Conservation (phyloP, 2,888 invertebrate species). For the Schrankia costaestrigalis region DNA sequence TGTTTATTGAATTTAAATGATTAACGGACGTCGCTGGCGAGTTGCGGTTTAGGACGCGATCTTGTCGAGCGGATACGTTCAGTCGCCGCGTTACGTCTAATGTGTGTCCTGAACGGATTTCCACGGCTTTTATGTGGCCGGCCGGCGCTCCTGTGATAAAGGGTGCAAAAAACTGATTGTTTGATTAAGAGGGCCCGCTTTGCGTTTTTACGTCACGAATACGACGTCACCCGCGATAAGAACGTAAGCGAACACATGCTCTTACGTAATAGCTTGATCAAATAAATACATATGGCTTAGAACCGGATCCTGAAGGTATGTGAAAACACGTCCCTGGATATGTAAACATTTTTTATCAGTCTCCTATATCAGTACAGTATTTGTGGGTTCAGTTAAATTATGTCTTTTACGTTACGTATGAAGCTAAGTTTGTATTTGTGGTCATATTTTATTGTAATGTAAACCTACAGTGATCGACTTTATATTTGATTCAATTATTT, state of each 20-base stretch:
- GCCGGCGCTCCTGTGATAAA: slow-evolving; percentile 72
- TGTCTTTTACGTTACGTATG: no score
- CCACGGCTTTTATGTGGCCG: slow-evolving; percentile 73
- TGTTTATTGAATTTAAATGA: slow-evolving; percentile 26
- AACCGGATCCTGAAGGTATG: slow-evolving; percentile 68
- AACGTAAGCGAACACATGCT: slow-evolving; percentile 65
- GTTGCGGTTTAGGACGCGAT: slow-evolving; percentile 50
- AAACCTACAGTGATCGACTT: no score
- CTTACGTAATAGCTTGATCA: slow-evolving; percentile 67
- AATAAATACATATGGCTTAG: slow-evolving; percentile 73
- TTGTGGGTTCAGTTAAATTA: no score
- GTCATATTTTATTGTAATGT: no score
- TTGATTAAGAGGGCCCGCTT: slow-evolving; percentile 64
- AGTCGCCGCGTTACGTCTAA: slow-evolving; percentile 70
- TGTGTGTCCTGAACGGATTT: slow-evolving; percentile 77
- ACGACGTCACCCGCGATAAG: slow-evolving; percentile 60
- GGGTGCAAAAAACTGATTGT: slow-evolving; percentile 78
- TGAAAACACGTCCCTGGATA: slow-evolving; percentile 49
- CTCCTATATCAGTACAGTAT: no score
- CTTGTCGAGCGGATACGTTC: slow-evolving; percentile 62
- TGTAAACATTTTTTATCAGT: slow-evolving; percentile 15
- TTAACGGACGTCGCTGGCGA: slow-evolving; percentile 25
- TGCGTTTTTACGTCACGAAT: slow-evolving; percentile 66
- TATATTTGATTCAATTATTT: no score
- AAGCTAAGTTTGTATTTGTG: no score